Evolutionary conservation across 2,797 vertebrate genomes (phyloP).

Genomic region (Propithecus perrieri): DNA sequence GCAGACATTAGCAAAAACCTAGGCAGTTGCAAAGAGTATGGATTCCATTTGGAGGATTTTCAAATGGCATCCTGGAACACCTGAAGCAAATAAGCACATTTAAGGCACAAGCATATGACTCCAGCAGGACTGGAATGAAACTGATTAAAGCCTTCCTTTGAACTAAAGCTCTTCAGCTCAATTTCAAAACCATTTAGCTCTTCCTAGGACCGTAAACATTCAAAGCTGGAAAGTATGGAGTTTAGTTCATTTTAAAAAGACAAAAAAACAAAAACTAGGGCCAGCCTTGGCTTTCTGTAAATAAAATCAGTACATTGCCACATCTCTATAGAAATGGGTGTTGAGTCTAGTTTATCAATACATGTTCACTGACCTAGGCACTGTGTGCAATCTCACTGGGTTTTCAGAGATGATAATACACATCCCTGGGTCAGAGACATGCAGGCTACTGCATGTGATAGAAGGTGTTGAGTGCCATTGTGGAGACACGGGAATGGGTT

Average conservation of each 20-base stretch:
- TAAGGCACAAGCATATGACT: constrained; percentile 34
- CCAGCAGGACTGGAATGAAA: constrained; percentile 22
- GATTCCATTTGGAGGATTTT: constrained; percentile 64
- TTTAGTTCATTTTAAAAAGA: background rate
- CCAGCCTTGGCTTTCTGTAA: background rate
- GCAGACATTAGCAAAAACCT: constrained; percentile 67
- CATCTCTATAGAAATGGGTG: background rate
- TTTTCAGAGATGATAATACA: background rate
- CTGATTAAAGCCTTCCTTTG: background rate
- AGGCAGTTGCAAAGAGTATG: constrained; percentile 48
- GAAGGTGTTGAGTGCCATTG: background rate
- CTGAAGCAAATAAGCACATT: constrained; percentile 41
- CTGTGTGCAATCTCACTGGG: background rate
- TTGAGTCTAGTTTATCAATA: background rate
- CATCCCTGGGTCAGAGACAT: background rate
- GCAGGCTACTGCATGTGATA: background rate
- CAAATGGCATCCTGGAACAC: background rate
- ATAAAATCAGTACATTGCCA: background rate
- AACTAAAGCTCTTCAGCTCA: background rate
- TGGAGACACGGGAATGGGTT: background rate
- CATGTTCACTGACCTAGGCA: background rate
- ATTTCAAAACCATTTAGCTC: background rate
- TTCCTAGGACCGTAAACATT: constrained; percentile 10
- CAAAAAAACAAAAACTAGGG: background rate
- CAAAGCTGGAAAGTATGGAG: background rate